A percentile compares a stretch with the other conserved stretches of the same genome.
Evolutionary conservation across 2,113 vertebrate genomes (phyloP).

Genomic region (Bos taurus): DNA sequence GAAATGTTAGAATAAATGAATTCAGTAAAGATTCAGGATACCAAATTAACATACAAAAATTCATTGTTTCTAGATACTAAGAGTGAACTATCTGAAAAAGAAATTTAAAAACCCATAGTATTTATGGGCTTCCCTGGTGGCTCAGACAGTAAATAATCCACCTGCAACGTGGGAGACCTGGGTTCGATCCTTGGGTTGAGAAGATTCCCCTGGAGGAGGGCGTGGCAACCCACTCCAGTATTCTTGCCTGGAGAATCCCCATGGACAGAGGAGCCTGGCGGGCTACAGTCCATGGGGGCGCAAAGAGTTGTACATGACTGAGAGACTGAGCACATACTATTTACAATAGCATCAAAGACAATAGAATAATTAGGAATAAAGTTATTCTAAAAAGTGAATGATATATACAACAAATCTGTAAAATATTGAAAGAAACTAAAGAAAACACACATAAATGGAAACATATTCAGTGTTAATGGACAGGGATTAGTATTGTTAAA

Average conservation of each 20-base stretch:
- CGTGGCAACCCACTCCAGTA: neutral
- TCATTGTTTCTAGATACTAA: neutral
- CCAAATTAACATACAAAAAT: neutral
- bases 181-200: neutral
- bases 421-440: neutral
- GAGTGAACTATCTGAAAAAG: neutral
- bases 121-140: neutral
- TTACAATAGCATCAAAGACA: neutral
- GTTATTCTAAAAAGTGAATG: neutral
- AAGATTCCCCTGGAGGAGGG: neutral
- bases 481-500: neutral
- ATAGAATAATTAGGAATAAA: neutral
- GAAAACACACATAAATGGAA: neutral
- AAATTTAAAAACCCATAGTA: neutral
- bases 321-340: neutral
- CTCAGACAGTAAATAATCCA: neutral
- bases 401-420: neutral
- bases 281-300: neutral
- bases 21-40: neutral
- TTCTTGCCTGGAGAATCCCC: neutral
- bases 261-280: neutral
- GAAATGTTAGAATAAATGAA: neutral
- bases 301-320: neutral
- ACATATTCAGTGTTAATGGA: neutral
- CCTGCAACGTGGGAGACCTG: neutral